Evolutionary conservation across 2,888 invertebrate species (phyloP).

Genomic region (Drosophila anomelani): DNA sequence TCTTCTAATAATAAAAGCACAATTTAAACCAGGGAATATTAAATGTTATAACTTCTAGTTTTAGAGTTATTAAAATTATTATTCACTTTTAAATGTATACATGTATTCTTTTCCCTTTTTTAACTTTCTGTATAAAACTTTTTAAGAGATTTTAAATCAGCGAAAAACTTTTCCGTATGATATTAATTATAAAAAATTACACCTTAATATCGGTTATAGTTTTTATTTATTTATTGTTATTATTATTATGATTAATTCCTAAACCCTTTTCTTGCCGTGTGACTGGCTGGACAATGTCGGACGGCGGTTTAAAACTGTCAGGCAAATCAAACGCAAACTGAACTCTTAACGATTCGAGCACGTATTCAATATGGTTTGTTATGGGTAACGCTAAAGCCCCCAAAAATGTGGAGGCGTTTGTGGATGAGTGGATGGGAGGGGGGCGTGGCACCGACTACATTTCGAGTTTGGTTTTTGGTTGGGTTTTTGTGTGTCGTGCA

Average conservation of each 20-base stretch:
- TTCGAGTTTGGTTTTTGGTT: slow-evolving; percentile 45
- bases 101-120: too few species aligned
- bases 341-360: slow-evolving; percentile 70
- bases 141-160: too few species aligned
- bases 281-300: slow-evolving; percentile 15
- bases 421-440: background rate
- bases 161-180: too few species aligned
- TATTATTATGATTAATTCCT: background rate
- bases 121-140: too few species aligned
- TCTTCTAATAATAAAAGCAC: too few species aligned
- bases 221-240: too few species aligned
- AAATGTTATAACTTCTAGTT: too few species aligned
- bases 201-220: too few species aligned
- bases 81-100: too few species aligned
- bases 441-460: slow-evolving; percentile 27
- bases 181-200: too few species aligned
- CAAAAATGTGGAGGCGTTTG: background rate
- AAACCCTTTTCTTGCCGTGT: slow-evolving; percentile 2
- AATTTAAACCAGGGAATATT: too few species aligned
- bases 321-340: slow-evolving; percentile 74
- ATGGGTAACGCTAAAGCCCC: slow-evolving; percentile 37
- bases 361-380: slow-evolving; percentile 79
- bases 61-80: too few species aligned
- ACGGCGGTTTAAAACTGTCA: slow-evolving; percentile 59
- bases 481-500: slow-evolving; percentile 38